phyloP scores from a whole-genome alignment of 2,797 vertebrate genomes.

The Alcedo atthis region DNA sequence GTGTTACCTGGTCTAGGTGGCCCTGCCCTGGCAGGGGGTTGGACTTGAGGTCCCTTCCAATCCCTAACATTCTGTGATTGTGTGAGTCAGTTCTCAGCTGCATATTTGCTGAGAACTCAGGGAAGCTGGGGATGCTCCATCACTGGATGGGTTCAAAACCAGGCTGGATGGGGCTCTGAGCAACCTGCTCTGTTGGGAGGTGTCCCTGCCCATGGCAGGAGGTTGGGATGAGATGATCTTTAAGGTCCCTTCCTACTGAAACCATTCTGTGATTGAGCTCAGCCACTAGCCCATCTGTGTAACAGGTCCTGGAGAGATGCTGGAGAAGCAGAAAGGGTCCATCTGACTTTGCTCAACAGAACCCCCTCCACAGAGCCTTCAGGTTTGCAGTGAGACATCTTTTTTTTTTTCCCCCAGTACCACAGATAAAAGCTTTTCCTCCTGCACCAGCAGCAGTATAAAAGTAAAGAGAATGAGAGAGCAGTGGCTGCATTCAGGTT shows the following conservation, averaged over 20 bases:
- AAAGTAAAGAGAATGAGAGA: not conserved
- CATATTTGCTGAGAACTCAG: not conserved
- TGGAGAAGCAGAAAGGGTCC: not conserved
- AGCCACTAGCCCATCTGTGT: not conserved
- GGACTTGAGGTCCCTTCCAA: too few species aligned
- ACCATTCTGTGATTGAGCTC: not conserved
- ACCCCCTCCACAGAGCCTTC: not conserved
- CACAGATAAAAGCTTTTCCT: not conserved
- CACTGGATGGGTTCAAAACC: not conserved
- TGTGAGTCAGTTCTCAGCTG: not conserved
- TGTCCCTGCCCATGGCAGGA: not conserved
- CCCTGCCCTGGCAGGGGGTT: too few species aligned
- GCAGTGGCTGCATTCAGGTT: not conserved
- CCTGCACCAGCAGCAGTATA: not conserved
- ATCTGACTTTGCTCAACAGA: not conserved
- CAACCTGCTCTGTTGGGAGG: not conserved
- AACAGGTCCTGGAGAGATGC: fast-evolving
- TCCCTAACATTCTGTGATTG: too few species aligned
- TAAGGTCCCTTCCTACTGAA: not conserved
- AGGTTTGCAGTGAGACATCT: not conserved
- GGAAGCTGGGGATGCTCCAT: not conserved
- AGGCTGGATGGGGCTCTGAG: not conserved
- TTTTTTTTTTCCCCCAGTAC: not conserved
- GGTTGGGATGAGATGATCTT: not conserved
- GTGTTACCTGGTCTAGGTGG: too few species aligned